Base-by-base conservation (phyloP, 2,797 vertebrate species). In the Lutjanus campechanus region DNA sequence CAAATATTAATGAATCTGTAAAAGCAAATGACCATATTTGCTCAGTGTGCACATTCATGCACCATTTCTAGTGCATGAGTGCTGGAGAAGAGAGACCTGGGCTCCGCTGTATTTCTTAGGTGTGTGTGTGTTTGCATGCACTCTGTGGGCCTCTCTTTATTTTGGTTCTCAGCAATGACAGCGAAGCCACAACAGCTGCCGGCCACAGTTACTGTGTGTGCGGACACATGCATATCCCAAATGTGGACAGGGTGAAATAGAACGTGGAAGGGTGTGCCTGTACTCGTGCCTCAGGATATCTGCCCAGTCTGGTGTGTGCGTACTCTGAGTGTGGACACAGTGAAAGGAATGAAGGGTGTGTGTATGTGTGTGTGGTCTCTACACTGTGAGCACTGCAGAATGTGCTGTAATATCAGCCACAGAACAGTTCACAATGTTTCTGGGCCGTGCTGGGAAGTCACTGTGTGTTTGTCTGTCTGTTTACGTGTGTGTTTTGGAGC, bases 151-250 rank as follows among this genome's bases (percentile, higher is more conserved):
- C 79, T 69, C 46, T 64, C 82, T 92, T 87, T 88, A 87, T 85
- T 92, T 92, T 70, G 83, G 85, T 89, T 91, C 83, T 56, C 81
- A 70, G 85, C 83, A 87, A 53, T 86, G 86, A 89, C 85, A 81
- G 87, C 50, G 16, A 92, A 91, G 87, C 82, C 81, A 90, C 86
- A 93, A 81, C 92, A 93, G 92, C 93, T 94, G 91, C 81, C 84
- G 79, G 79, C 79, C 79, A 80, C 54, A 91, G 84, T 84, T 77
- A 73, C 71, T 70, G 51, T 75, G 73, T 58, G 70, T 54, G 66
- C 77, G 16, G 65, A 85, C 78, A 66, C 65, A 56, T 77, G 78
- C 78, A 62, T 68, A 70, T 77, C 72, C 82, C 74, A 72, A 89
- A 83, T 84, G 89, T 80, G 73, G 81, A 89, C 81, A 74, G 76